These are phyloP conservation scores for Megastigmus dorsalis DNA, from an alignment of 2,888 invertebrate species.

Conservation along the genomic window DNA sequence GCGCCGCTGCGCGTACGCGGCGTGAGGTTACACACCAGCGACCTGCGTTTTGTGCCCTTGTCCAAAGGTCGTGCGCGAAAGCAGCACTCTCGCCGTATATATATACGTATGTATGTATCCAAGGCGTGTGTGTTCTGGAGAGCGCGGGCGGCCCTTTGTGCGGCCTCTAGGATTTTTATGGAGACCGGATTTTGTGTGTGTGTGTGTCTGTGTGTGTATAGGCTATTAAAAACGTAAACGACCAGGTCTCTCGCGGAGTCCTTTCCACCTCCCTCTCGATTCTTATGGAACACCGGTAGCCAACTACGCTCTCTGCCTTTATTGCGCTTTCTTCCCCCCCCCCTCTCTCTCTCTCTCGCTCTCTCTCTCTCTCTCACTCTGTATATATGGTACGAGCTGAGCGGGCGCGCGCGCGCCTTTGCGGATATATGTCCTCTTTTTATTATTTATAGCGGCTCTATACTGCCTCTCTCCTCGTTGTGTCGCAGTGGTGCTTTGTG, in stretches of 20 bases:
- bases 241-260: constrained; percentile 4
- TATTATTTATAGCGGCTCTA: no score
- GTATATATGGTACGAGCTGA: no score
- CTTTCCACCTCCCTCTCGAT: no score
- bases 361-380: background rate
- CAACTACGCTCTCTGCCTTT: background rate
- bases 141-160: background rate
- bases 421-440: no score
- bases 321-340: background rate
- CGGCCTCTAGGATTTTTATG: constrained; percentile 9
- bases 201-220: background rate
- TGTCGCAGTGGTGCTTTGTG: no score
- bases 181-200: constrained; percentile 2
- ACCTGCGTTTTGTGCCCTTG: constrained; percentile 31
- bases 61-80: constrained; percentile 26
- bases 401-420: no score
- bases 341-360: background rate
- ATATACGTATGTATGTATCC: no score
- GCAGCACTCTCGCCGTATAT: no score
- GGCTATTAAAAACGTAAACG: constrained; percentile 17
- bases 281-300: constrained; percentile 34
- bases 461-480: no score
- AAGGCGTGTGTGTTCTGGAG: no score
- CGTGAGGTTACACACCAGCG: no score
- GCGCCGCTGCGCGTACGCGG: no score